phyloP scores from a whole-genome alignment of 1,140 invertebrate genomes.

The Temnothorax longispinosus region DNA sequence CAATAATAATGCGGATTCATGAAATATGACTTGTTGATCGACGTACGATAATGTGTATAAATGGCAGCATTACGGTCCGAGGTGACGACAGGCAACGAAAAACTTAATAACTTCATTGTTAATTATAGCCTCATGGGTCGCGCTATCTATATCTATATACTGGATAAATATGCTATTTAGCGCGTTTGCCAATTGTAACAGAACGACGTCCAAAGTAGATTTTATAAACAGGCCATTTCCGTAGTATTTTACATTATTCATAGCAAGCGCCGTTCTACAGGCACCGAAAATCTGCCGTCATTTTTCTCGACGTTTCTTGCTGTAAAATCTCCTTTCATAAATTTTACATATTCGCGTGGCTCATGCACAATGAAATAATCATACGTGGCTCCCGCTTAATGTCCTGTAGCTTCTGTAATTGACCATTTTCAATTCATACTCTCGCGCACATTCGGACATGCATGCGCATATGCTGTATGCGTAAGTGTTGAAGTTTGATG shows the following conservation, averaged over 20 bases:
- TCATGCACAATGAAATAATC: background rate
- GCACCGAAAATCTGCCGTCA: conserved; percentile 2
- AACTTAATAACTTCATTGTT: conserved; percentile 51
- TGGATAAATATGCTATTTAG: background rate
- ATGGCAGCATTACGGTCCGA: conserved; percentile 29
- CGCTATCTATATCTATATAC: background rate
- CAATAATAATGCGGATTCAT: conserved; percentile 58
- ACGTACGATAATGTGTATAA: conserved; percentile 55
- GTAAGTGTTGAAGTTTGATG: conserved; percentile 4
- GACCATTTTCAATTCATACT: conserved; percentile 43
- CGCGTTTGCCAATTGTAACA: background rate
- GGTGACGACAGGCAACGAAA: conserved; percentile 4
- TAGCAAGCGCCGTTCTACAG: background rate
- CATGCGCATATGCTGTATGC: background rate
- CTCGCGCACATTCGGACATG: conserved; percentile 6
- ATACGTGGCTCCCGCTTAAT: conserved; percentile 20
- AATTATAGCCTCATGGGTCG: conserved; percentile 12
- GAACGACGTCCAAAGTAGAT: background rate
- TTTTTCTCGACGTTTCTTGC: conserved; percentile 32
- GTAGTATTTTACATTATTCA: conserved; percentile 47
- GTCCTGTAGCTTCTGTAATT: conserved; percentile 9
- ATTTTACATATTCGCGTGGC: conserved; percentile 10
- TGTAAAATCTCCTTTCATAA: conserved; percentile 7
- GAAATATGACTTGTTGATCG: conserved; percentile 63
- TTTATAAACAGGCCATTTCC: conserved; percentile 9